A percentile compares a stretch with the other conserved stretches of the same genome.
These are phyloP conservation scores for Anneissia japonica DNA, from an alignment of 35 echinoderm and acorn worm species.

Conservation along the genomic window DNA sequence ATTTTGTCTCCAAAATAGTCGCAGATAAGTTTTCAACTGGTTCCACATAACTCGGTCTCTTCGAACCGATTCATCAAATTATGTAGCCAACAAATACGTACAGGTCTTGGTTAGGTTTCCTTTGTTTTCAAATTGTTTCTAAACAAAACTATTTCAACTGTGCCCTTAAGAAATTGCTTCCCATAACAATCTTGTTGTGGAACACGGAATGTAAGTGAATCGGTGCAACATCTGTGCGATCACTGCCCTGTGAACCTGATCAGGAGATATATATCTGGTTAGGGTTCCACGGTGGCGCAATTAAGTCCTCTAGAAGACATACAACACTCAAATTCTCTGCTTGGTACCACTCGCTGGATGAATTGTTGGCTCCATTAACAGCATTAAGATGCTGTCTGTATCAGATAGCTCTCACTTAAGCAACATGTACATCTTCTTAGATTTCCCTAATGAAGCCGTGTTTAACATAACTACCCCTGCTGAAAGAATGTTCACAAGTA, in stretches of 20 bases:
- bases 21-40: background rate
- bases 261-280: background rate
- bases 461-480: background rate
- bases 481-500: background rate
- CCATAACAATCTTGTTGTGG: background rate
- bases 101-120: background rate
- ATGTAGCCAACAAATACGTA: background rate
- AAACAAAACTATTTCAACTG: background rate
- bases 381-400: background rate
- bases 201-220: background rate
- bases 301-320: background rate
- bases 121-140: background rate
- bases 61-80: background rate
- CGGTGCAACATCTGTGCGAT: background rate
- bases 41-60: background rate
- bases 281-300: background rate
- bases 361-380: background rate
- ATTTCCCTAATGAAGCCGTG: background rate
- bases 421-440: background rate
- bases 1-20: background rate
- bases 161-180: background rate
- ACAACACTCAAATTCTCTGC: background rate
- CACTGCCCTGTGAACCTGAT: background rate
- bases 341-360: background rate
- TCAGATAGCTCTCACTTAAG: background rate